A percentile compares a stretch with the other conserved stretches of the same genome.
Conservation (phyloP, 1,140 invertebrate species). For the Drosophila mauritiana region DNA sequence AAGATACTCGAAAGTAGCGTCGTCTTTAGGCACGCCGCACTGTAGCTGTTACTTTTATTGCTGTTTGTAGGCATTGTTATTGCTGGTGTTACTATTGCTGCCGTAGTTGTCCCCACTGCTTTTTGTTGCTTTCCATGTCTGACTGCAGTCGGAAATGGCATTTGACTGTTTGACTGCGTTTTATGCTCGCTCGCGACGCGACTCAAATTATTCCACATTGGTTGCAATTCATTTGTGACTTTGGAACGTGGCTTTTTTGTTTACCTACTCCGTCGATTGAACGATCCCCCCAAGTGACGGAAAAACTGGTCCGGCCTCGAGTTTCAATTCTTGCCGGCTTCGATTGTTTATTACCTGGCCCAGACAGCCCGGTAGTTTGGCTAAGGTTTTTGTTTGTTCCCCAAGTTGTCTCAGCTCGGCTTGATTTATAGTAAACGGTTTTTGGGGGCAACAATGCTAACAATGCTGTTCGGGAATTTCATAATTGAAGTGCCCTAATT, state of each 20-base stretch:
- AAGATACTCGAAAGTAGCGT: no score
- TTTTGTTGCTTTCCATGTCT: conserved; percentile 53
- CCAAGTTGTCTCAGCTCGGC: conserved; percentile 10
- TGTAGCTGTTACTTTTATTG: conserved; percentile 27
- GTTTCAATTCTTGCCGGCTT: conserved; percentile 25
- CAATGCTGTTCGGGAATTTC: conserved; percentile 9
- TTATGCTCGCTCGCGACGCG: conserved; percentile 51
- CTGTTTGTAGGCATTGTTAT: conserved; percentile 14
- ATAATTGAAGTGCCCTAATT: conserved; percentile 7
- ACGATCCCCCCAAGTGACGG: conserved; percentile 26
- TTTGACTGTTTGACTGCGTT: conserved; percentile 67
- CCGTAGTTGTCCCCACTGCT: conserved; percentile 36
- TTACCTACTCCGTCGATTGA: conserved; percentile 36
- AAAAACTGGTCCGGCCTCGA: conserved; percentile 13
- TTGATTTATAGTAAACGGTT: conserved; percentile 10
- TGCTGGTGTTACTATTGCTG: conserved; percentile 43
- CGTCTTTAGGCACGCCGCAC: background rate
- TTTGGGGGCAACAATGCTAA: conserved; percentile 10
- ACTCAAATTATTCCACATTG: conserved; percentile 60
- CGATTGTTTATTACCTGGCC: conserved; percentile 22
- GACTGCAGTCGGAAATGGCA: conserved; percentile 74
- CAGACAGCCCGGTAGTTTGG: conserved; percentile 15
- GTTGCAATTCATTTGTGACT: conserved; percentile 11
- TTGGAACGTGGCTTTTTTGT: conserved; percentile 34
- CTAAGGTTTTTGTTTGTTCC: conserved; percentile 10